Evolutionary conservation across 2,113 vertebrate species (phyloP), one percentile per base, ranked within the genome.

Genomic region (Dasyurus viverrinus): DNA sequence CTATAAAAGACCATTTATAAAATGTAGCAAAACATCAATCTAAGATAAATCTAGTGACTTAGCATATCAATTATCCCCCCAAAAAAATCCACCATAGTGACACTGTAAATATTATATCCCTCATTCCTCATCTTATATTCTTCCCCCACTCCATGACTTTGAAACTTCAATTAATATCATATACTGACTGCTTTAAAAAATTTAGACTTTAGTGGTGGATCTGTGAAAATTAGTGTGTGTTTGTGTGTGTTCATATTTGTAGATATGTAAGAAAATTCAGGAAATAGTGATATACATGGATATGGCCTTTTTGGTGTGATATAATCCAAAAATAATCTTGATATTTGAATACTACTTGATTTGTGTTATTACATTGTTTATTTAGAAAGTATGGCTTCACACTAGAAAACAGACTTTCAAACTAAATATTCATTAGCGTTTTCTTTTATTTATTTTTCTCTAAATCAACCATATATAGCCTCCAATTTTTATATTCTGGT

Each of bases 401-500:
- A 19, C 19, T 42, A 84, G 42, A 84, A 84, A 84, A 42, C 7
- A 84, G n/a, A 8, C 6, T 42, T 42, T 84, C 8, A 42, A n/a
- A 84, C 19, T 84, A 42, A 84, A 84, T 23, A 42, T 42, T 84
- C n/a, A 84, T n/a, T 84, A 22, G 6, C 36, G 42, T 84, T 68
- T 68, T 68, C 90, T 94, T 54, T 36, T 19, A 52, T 47, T 27
- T 48, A 50, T 76, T 14, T 53, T 55, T n/a, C 22, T 12, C 48
- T 52, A 46, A 92, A 97, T 84, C 42, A 0, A 90, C 3, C 10
- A 92, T 76, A 84, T 4, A 89, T 23, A 68, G 30, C 19, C 22
- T 92, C 90, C 52, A 92, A 22, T 95, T 89, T 91, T 42, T 47
- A 90, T 16, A 93, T 1, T n/a, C 30, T 94, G 53, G 24, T 93